Evolutionary conservation across 2,888 invertebrate species (phyloP), one percentile per base, ranked within the genome.

Genomic region (Pinctada fucata): DNA sequence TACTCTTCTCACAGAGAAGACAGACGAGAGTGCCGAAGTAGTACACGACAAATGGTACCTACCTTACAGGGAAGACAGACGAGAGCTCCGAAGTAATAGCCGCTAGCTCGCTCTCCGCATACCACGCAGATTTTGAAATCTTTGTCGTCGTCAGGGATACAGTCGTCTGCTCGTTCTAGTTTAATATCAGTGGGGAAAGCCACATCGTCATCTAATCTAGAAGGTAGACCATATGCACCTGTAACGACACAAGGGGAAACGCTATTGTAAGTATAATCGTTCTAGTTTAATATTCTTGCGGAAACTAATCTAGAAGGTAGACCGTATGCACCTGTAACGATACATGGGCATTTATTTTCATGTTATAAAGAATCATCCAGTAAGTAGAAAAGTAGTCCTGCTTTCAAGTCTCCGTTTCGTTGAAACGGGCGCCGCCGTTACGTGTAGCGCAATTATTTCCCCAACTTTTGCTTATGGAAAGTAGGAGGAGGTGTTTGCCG

Each of bases 51-150:
- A 58, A 13, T 58, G 16, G 31, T 49, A 76, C 81, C 58, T 76
- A 91, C 91, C 87, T 90, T 90, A 81, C 91, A 91, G 8, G 90
- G 90, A 45, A 90, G 83, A 75, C 91, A 91, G 6, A 90, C 90
- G 31, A 90, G 80, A 6, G 90, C 89, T 2, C 91, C 90, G 71
- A 89, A 91, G 83, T 90, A 89, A 80, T 88, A 88, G 13, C 90
- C 90, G 78, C 86, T 88, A 2, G 90, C 91, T 45, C 85, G 81
- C 75, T 89, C 90, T 67, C 88, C 88, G 72, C 91, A 91, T 5
- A 91, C 91, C 63, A 86, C 87, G 79, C 90, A 91, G 72, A 83
- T 74, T 76, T 85, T 87, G 65, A 84, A 71, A 52, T 85, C 84
- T 64, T 84, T 83, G 72, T 82, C 83, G 5, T 85, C 85, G 65